These are phyloP conservation scores for Bryconaethiops microstoma DNA, from an alignment of 2,797 vertebrate species.

Conservation along the genomic window DNA sequence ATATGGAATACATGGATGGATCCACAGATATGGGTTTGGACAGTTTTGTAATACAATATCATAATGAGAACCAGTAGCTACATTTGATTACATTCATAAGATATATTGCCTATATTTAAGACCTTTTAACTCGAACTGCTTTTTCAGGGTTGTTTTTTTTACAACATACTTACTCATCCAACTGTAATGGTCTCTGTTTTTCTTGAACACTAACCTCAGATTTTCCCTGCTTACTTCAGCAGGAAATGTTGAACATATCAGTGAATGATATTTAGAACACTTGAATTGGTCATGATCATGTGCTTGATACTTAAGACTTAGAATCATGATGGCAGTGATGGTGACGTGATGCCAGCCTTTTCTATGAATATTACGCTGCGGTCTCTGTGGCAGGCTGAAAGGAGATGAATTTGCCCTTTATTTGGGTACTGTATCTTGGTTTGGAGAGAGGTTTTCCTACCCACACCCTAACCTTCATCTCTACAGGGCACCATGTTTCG, in stretches of 20 bases:
- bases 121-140: neutral
- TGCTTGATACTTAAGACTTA: conserved; percentile 4
- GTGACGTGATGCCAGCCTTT: neutral
- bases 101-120: neutral
- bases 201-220: conserved; percentile 8
- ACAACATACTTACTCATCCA: neutral
- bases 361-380: no score
- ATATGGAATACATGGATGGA: no score
- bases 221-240: neutral
- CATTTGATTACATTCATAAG: neutral
- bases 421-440: neutral
- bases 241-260: neutral
- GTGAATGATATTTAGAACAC: neutral
- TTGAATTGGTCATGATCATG: conserved; percentile 20
- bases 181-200: neutral
- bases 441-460: neutral
- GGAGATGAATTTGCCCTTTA: neutral
- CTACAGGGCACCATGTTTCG: conserved; percentile 1
- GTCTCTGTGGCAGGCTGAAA: neutral
- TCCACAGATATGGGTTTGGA: neutral
- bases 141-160: neutral
- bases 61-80: neutral
- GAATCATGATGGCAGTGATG: neutral
- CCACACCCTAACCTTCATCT: neutral
- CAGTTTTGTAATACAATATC: neutral